Evolutionary conservation across 2,888 invertebrate species (phyloP), one percentile per base, ranked within the genome.

Genomic region (Euclidia mi): DNA sequence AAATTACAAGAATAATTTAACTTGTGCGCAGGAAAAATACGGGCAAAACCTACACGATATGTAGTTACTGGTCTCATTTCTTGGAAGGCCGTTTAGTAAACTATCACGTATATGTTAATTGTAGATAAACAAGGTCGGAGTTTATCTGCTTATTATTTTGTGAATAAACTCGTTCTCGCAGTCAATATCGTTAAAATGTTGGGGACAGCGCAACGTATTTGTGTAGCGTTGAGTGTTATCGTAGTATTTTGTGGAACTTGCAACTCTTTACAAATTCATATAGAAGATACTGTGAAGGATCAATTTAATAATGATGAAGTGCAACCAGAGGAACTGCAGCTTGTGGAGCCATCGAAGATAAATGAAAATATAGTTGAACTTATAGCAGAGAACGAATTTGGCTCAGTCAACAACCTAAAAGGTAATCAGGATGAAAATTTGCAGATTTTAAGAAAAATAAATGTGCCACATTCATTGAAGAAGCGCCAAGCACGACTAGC

Each of bases 91-190:
- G 35, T 43, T 43, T 49, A 41, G 53, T 48, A 41, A 60, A 40
- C 46, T 73, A 64, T 65, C 58, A 52, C 62, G 45, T 59, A 57
- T 67, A 69, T 56, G 68, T 63, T 65, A 76, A 78, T 63, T 56
- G 49, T 60, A 69, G 81, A 84, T 84, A 81, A 78, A 65, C 57
- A 79, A 81, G 86, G 85, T 81, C 79, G 67, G 72, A 81, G 84
- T 76, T 70, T 79, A 85, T 82, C 78, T 14, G 38, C 43, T 50
- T 52, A 50, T 62, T 47, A 49, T 67, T 66, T 60, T 57, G 62
- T 70, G 58, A 51, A 56, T 34, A 61, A 46, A 51, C 32, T 35
- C 20, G 55, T 47, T 28, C 51, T 58, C 10, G 56, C 66, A 55
- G 15, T 64, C 49, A 60, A 65, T 68, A 82, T 81, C 46, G 55